Evolutionary conservation across 1,140 invertebrate species (phyloP).

Genomic region (Leucophenga varia): DNA sequence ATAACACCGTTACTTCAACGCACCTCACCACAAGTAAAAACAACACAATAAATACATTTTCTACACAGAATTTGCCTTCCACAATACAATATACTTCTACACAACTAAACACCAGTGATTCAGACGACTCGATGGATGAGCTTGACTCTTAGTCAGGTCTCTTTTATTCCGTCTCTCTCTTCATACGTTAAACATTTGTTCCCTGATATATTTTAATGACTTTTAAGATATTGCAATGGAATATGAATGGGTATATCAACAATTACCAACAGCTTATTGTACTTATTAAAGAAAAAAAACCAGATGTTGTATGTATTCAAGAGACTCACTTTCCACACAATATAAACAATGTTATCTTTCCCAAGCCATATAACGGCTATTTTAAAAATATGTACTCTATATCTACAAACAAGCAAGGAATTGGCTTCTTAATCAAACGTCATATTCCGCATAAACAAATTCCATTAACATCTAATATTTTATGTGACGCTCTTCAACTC

Average conservation of each 20-base stretch:
- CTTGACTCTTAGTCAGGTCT: conserved; percentile 1
- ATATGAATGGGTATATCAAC: conserved; percentile 11
- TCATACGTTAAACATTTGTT: background rate
- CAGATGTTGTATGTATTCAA: conserved; percentile 1
- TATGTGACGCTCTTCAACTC: background rate
- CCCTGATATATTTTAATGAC: background rate
- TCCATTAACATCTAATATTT: background rate
- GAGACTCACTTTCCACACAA: conserved; percentile 3
- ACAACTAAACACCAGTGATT: background rate
- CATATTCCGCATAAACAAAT: conserved; percentile 1
- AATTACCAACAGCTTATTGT: conserved; percentile 5
- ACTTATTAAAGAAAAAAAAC: background rate
- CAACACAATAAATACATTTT: background rate
- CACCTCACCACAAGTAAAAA: background rate
- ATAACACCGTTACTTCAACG: background rate
- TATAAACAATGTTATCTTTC: background rate
- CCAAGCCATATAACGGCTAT: conserved; percentile 2
- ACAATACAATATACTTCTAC: background rate
- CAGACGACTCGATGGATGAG: background rate
- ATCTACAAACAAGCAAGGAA: conserved; percentile 5
- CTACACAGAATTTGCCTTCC: background rate
- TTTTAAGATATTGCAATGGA: conserved; percentile 7
- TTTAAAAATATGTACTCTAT: conserved; percentile 5
- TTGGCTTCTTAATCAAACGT: conserved; percentile 10
- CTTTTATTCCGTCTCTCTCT: background rate